Conservation (phyloP, 2,888 invertebrate species). For the Idaea biselata region DNA sequence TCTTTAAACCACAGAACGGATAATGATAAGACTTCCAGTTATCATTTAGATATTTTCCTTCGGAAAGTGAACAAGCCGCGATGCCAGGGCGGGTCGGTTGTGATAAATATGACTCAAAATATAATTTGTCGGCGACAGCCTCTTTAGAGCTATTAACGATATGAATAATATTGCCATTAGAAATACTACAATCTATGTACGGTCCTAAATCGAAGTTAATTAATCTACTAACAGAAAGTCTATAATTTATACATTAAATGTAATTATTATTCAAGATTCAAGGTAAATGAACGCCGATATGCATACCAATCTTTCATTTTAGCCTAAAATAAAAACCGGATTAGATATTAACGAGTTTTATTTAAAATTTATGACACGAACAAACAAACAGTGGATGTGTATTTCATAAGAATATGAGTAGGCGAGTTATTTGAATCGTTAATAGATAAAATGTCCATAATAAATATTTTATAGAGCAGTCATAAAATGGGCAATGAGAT, state of each 20-base stretch:
- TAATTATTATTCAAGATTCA: slow-evolving; percentile 73
- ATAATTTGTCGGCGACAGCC: slow-evolving; percentile 31
- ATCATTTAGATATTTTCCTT: no score
- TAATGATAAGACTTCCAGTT: no score
- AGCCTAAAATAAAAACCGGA: slow-evolving; percentile 60
- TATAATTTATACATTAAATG: slow-evolving; percentile 58
- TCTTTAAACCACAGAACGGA: no score
- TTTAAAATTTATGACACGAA: slow-evolving; percentile 55
- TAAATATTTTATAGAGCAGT: slow-evolving; percentile 71
- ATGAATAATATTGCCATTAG: slow-evolving; percentile 47
- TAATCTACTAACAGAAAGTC: slow-evolving; percentile 67
- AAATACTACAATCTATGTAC: slow-evolving; percentile 46
- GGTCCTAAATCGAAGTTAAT: slow-evolving; percentile 54
- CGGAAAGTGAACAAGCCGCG: no score
- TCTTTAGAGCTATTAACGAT: slow-evolving; percentile 34
- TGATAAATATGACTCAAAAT: slow-evolving; percentile 20
- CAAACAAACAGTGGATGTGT: slow-evolving; percentile 59
- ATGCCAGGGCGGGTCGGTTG: no score
- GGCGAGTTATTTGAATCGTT: slow-evolving; percentile 62
- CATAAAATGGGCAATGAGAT: slow-evolving; percentile 62
- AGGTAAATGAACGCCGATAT: slow-evolving; percentile 69
- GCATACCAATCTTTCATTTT: slow-evolving; percentile 69
- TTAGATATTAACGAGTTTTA: slow-evolving; percentile 55
- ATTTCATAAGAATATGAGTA: slow-evolving; percentile 72
- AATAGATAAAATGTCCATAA: slow-evolving; percentile 64